Base-by-base conservation (phyloP, 92 coral and sea anemone genomes). In the Zoanthus gigantus region DNA sequence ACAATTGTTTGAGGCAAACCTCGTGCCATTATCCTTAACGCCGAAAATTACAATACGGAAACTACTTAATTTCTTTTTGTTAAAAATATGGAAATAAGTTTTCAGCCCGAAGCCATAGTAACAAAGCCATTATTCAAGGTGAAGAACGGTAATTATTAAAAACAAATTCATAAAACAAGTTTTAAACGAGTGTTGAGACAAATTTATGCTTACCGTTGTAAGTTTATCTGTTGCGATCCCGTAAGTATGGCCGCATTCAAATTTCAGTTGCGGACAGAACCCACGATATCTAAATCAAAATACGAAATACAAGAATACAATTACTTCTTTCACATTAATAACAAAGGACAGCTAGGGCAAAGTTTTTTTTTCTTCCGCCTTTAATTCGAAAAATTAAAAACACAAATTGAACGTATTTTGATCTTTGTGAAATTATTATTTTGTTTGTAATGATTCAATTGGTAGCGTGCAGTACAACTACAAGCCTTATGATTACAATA, bases 201-300 rank as follows among this genome's bases (percentile, higher is more conserved):
- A 17, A 29, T 54, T 61, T 6, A 7, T 23, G 42, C 95, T 87
- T 94, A 97, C 99, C 90, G 93, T 85, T 0, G 99, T 95, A 45
- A 97, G 91, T 56, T 95, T 97, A 65, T 97, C 99, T 57, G 99
- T 97, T 2, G 96, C 98, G 53, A 96, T 96, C 15, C 99, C 99
- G 71, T 97, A 95, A 2, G 99, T 97, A 61, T 96, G 99, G 9
- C 99, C 98, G 77, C 98, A 97, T 77, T 95, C 96, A 77, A 93
- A 95, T 48, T 93, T 95, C 66, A 97, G 65, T 74, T 95, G 97
- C 5, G 99, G 99, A 37, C 99, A 97, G 72, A 92, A 97, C 8
- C 99, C 99, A 8, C 97, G 95, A 83, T 97, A 97, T 56, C 99
- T 97, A 86, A 50, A 14, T 31, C 85, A 88, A 12, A n/a, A 79